Conservation (phyloP, 2,888 invertebrate species). For the Blera fallax region DNA sequence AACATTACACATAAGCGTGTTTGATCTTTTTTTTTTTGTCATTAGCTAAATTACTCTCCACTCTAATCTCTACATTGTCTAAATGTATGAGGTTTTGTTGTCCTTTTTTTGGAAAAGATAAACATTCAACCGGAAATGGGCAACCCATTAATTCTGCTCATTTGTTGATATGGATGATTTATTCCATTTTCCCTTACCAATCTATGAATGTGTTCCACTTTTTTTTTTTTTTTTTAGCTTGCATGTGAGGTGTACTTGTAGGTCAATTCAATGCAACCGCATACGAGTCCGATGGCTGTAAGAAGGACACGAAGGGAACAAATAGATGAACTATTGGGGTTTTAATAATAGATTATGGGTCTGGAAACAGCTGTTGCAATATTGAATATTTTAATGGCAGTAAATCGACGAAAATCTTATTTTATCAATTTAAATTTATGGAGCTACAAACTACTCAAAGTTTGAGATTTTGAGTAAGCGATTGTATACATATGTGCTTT, state of each 20-base stretch:
- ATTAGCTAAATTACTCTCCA: constrained; percentile 17
- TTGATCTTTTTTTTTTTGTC: background rate
- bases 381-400: constrained; percentile 3
- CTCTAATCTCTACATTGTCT: background rate
- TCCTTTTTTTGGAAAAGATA: background rate
- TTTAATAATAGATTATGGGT: constrained; percentile 23
- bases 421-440: background rate
- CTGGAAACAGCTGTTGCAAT: constrained; percentile 11
- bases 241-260: background rate
- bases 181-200: background rate
- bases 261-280: background rate
- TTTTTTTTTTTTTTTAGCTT: too few relatives aligned
- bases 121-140: background rate
- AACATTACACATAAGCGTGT: background rate
- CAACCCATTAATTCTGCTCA: background rate
- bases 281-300: background rate
- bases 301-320: background rate
- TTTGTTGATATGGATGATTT: background rate
- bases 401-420: background rate
- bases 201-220: background rate
- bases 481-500: too few relatives aligned
- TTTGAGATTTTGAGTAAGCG: too few relatives aligned
- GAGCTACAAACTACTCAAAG: too few relatives aligned
- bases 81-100: background rate
- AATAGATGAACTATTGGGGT: background rate